Conservation (phyloP, 2,888 invertebrate genomes). For the Calephelis perditalis region DNA sequence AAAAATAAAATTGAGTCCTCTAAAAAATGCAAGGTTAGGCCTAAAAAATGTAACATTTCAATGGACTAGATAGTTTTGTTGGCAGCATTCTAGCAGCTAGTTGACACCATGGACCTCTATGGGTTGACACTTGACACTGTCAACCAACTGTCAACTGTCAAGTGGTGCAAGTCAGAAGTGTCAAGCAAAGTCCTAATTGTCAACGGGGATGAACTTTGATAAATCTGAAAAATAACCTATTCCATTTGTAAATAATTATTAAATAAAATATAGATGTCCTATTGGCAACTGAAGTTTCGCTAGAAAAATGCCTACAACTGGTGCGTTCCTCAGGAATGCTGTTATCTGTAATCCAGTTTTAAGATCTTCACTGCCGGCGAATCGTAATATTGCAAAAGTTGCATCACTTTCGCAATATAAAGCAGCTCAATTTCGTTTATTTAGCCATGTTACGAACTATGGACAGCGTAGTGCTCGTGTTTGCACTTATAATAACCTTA, state of each 20-base stretch:
- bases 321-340: constrained; percentile 52
- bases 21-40: too few species aligned
- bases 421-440: constrained; percentile 39
- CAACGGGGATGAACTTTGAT: constrained; percentile 38
- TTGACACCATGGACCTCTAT: too few species aligned
- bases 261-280: constrained; percentile 44
- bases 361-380: constrained; percentile 44
- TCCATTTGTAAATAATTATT: constrained; percentile 24
- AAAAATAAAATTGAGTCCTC: too few species aligned
- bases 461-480: constrained; percentile 34
- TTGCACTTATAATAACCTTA: constrained; percentile 39
- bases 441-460: constrained; percentile 24
- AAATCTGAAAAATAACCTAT: constrained; percentile 67
- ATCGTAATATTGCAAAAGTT: constrained; percentile 61
- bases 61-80: too few species aligned
- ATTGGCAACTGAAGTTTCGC: constrained; percentile 20
- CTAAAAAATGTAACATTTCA: too few species aligned
- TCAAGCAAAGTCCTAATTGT: too few species aligned
- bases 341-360: constrained; percentile 50
- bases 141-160: not conserved
- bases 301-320: constrained; percentile 60
- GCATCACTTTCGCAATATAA: constrained; percentile 56
- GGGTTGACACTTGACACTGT: constrained; percentile 24
- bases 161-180: too few species aligned
- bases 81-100: too few species aligned